Base-by-base conservation (phyloP, 2,113 vertebrate genomes). In the Trochalopteron elliotii region DNA sequence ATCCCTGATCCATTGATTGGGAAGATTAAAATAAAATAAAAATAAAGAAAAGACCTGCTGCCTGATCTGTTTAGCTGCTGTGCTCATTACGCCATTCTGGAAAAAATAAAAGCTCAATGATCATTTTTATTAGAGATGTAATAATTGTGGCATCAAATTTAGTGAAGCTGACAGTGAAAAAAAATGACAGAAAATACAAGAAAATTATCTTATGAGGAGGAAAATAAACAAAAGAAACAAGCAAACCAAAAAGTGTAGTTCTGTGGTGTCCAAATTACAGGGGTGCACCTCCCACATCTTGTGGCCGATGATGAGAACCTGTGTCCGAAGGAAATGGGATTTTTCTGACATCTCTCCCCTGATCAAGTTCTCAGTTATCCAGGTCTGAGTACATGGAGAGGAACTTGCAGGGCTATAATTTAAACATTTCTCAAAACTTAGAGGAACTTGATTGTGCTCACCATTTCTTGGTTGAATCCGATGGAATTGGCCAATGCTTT, bases 401-500 rank as follows among this genome's bases (percentile, higher is more conserved):
- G 44, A 64, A 25, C 28, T 68, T 12, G 7, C 0, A 1, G 25
- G 14, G n/a, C 15, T 81, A 4, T 9, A 35, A 33, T 25, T 50
- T 4, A 33, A 1, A 42, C 17, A 33, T 40, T 19, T 79, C 74
- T 64, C 74, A 55, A 10, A 78, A 14, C 7, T 4, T n/a, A 5
- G 1, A 89, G 74, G 44, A 91, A 87, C n/a, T 47, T 70, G 6
- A 8, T 25, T 76, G n/a, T 71, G 28, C 53, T 71, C 11, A 64
- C 11, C 27, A 2, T 30, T 67, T 42, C 39, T 10, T 0, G 1
- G 35, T 18, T 35, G 12, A 25, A 14, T 11, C 4, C 11, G 55
- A 2, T 15, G 65, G 35, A 24, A 18, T 3, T 40, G 87, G 64
- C 47, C 72, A 39, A 18, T 0, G 28, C 3, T 2, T 3, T 52